These are phyloP conservation scores for Craseonycteris thonglongyai DNA, from an alignment of 2,113 vertebrate species.

Conservation along the genomic window DNA sequence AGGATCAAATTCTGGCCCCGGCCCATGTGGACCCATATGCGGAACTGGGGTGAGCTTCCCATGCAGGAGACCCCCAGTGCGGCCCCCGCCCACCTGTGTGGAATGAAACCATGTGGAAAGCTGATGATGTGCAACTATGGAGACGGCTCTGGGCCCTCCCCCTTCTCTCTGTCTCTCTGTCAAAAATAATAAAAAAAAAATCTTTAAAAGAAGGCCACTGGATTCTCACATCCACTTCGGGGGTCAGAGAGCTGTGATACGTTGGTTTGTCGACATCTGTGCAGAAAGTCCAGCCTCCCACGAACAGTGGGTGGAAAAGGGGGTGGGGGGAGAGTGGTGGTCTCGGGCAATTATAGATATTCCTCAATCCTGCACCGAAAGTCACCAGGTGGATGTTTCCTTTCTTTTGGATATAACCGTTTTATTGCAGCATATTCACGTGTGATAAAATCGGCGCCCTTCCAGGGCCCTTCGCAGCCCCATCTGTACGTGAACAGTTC, in stretches of 20 bases:
- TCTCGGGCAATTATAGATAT: not conserved
- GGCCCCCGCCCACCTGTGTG: too few relatives aligned
- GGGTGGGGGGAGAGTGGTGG: accelerated
- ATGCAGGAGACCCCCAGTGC: too few relatives aligned
- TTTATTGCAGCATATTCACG: not conserved
- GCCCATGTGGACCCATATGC: too few relatives aligned
- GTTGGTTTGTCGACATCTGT: accelerated
- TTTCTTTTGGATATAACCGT: accelerated
- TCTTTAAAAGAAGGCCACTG: not conserved
- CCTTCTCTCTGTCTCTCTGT: too few relatives aligned
- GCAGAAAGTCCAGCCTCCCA: not conserved
- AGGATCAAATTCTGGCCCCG: too few relatives aligned
- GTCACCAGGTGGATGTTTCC: not conserved
- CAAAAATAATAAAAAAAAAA: too few relatives aligned
- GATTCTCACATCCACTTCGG: accelerated
- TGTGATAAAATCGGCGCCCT: not conserved
- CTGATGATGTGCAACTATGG: too few relatives aligned
- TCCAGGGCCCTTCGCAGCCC: not conserved
- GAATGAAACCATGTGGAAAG: too few relatives aligned
- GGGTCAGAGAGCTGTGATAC: accelerated
- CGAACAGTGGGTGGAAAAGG: accelerated
- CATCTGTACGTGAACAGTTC: accelerated
- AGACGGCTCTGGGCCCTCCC: too few relatives aligned
- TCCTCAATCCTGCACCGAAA: not conserved
- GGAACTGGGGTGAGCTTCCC: too few relatives aligned